Evolutionary conservation across 2,888 invertebrate genomes (phyloP).

Genomic region (Athrips mouffetella): DNA sequence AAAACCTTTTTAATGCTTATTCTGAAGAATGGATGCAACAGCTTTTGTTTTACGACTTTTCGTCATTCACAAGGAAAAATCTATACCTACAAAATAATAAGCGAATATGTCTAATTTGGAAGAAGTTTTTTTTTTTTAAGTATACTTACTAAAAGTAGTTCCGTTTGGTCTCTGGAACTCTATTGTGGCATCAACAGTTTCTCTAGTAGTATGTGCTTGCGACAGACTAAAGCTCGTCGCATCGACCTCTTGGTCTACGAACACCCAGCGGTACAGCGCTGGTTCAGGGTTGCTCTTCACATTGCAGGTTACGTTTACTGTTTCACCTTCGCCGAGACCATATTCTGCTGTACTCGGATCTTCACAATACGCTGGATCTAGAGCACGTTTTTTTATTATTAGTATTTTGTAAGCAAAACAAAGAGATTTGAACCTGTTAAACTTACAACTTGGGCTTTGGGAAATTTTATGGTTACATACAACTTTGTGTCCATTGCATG

Average conservation of each 20-base stretch:
- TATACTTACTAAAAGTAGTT: conserved; percentile 29
- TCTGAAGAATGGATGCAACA: too few species aligned
- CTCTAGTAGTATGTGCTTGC: conserved; percentile 37
- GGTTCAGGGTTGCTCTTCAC: conserved; percentile 55
- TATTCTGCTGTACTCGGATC: conserved; percentile 49
- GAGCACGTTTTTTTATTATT: too few species aligned
- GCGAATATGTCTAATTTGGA: too few species aligned
- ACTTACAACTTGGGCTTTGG: too few species aligned
- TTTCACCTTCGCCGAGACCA: conserved; percentile 54
- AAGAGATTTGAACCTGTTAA: too few species aligned
- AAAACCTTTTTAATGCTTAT: too few species aligned
- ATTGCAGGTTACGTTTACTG: conserved; percentile 59
- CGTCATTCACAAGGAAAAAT: too few species aligned
- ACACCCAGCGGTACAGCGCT: conserved; percentile 52
- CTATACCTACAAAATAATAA: too few species aligned
- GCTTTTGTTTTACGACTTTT: too few species aligned
- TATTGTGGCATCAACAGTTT: conserved; percentile 45
- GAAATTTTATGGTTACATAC: too few species aligned
- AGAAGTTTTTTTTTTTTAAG: too few species aligned
- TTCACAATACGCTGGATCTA: conserved; percentile 61
- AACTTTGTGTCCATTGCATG: too few species aligned
- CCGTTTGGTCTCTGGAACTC: conserved; percentile 52
- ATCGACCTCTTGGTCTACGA: conserved; percentile 49
- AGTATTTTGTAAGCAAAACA: not conserved
- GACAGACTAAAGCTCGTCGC: conserved; percentile 34